Evolutionary conservation across 2,113 vertebrate genomes (phyloP).

Genomic region (Amia ocellicauda): DNA sequence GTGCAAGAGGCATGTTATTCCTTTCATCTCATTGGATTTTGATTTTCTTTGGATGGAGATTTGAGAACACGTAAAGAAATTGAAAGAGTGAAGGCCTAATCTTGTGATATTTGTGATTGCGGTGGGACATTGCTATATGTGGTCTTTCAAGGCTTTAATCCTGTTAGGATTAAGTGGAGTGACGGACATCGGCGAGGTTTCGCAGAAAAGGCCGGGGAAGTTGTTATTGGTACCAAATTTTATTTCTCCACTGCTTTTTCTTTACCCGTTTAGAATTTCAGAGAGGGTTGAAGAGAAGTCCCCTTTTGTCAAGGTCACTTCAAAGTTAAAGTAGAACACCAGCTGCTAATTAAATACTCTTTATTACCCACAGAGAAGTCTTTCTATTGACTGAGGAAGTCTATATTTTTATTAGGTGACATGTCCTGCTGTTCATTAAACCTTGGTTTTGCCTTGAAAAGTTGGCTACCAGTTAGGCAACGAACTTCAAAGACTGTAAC

Average conservation of each 20-base stretch:
- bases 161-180: no score
- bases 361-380: constrained; percentile 39
- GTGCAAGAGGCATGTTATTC: no score
- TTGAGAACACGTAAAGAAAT: no score
- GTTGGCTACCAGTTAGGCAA: background rate
- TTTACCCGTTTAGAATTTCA: no score
- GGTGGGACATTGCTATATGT: no score
- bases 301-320: constrained; percentile 35
- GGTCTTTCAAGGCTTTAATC: no score
- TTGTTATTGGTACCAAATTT: no score
- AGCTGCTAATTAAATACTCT: constrained; percentile 45
- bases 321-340: constrained; percentile 40
- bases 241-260: no score
- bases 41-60: no score
- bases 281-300: background rate
- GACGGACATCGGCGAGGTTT: background rate
- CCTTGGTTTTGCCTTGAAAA: constrained; percentile 49
- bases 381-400: constrained; percentile 41
- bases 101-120: no score
- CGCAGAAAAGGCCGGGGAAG: background rate
- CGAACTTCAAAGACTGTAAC: constrained; percentile 1
- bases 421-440: constrained; percentile 43
- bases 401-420: constrained; percentile 54
- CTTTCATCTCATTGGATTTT: no score
- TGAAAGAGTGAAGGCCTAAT: no score